Percentiles rank a stretch among this genome's conserved stretches.
These are phyloP conservation scores for Melanotaenia maccullochi DNA, from an alignment of 2,797 vertebrate species.

Conservation along the genomic window DNA sequence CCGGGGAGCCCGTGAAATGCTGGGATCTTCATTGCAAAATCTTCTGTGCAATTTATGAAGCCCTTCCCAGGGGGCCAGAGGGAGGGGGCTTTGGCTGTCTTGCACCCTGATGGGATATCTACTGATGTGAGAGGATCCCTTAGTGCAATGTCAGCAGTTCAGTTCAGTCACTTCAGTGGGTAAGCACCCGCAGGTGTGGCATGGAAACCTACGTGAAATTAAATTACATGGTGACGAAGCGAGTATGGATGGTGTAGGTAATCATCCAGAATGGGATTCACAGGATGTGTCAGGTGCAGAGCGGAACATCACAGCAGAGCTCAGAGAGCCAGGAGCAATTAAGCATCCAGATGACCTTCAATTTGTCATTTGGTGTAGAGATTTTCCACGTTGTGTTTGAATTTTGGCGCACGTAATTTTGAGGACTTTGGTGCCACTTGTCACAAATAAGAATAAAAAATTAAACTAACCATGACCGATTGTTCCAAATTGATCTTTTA, in stretches of 20 bases:
- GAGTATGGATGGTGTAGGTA: not conserved
- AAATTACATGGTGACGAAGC: conserved; percentile 35
- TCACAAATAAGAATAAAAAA: conserved; percentile 12
- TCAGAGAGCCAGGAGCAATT: conserved; percentile 22
- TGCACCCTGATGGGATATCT: conserved; percentile 32
- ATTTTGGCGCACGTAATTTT: conserved; percentile 6
- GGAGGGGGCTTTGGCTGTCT: conserved; percentile 5
- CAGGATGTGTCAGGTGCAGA: conserved; percentile 9
- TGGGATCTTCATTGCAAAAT: conserved; percentile 20
- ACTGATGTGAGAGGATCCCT: conserved; percentile 25
- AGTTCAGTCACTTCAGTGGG: conserved; percentile 13
- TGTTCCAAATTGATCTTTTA: no score
- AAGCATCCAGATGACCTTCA: conserved; percentile 43
- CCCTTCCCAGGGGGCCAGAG: no score
- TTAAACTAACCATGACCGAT: not conserved
- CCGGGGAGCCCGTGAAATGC: conserved; percentile 41
- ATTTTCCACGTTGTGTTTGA: conserved; percentile 11
- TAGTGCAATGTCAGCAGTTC: conserved; percentile 54
- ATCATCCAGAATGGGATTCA: not conserved
- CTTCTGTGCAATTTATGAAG: conserved; percentile 11
- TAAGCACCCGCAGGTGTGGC: conserved; percentile 38
- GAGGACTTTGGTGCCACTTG: conserved; percentile 30
- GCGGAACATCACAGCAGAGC: conserved; percentile 4
- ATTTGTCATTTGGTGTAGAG: conserved; percentile 11
- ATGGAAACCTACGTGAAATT: conserved; percentile 35